These are phyloP conservation scores for Equus przewalskii DNA, from an alignment of 2,113 vertebrate genomes.

Conservation along the genomic window DNA sequence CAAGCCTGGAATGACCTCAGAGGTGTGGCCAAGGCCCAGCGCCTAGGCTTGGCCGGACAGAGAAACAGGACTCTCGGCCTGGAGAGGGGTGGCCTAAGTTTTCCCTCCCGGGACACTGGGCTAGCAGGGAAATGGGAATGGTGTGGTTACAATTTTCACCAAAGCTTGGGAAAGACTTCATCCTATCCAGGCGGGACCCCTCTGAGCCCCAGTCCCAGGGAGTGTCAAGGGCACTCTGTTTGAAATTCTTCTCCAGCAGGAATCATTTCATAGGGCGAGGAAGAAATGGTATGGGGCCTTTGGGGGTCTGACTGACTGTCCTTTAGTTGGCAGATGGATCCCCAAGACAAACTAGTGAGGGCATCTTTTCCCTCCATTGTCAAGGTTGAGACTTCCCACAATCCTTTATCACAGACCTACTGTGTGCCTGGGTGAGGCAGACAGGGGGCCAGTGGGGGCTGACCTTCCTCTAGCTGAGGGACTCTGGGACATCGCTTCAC, in stretches of 20 bases:
- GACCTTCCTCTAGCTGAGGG: neutral
- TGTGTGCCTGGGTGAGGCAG: neutral
- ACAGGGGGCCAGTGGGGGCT: fast-evolving
- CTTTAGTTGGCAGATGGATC: neutral
- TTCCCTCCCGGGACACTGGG: neutral
- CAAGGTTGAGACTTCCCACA: neutral
- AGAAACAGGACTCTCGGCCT: neutral
- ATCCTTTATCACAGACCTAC: neutral
- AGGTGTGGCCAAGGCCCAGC: neutral
- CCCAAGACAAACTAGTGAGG: neutral
- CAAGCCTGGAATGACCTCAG: constrained; percentile 61
- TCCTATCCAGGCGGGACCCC: neutral
- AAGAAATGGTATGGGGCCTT: neutral
- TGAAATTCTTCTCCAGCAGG: neutral
- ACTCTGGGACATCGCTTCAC: fast-evolving
- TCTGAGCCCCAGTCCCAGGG: neutral
- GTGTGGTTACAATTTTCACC: neutral
- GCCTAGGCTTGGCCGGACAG: neutral
- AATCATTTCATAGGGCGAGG: neutral
- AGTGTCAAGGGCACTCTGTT: neutral
- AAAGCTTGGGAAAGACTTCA: neutral
- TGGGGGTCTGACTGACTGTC: neutral
- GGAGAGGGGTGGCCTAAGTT: neutral
- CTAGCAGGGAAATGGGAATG: fast-evolving
- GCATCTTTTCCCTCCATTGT: no score